A percentile compares a stretch with the other conserved stretches of the same genome.
Evolutionary conservation across 1,140 invertebrate species (phyloP).

Genomic region (Apocrypta bakeri): DNA sequence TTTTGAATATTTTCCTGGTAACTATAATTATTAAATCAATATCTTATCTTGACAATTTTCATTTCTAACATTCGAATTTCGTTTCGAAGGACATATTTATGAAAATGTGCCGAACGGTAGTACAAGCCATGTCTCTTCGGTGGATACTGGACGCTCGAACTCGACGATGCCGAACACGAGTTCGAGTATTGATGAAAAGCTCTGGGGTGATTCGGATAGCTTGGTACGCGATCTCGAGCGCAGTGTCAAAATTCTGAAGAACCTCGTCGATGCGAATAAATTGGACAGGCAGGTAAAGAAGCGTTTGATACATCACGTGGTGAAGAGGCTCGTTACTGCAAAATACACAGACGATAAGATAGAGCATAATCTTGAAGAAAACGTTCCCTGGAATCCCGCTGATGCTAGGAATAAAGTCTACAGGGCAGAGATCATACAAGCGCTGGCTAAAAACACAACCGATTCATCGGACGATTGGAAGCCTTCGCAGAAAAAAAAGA

Average conservation of each 20-base stretch:
- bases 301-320: slow-evolving; percentile 71
- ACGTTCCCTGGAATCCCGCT: slow-evolving; percentile 70
- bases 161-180: slow-evolving; percentile 72
- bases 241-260: slow-evolving; percentile 71
- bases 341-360: slow-evolving; percentile 71
- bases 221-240: slow-evolving; percentile 70
- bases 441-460: slow-evolving; percentile 66
- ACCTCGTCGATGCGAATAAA: slow-evolving; percentile 70
- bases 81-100: slow-evolving; percentile 65
- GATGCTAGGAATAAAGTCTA: slow-evolving; percentile 69
- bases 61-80: slow-evolving; percentile 16
- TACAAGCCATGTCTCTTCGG: slow-evolving; percentile 62
- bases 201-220: slow-evolving; percentile 71
- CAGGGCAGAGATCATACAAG: slow-evolving; percentile 66
- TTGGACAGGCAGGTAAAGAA: slow-evolving; percentile 69
- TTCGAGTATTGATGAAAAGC: slow-evolving; percentile 71
- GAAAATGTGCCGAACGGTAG: slow-evolving; percentile 66
- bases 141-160: slow-evolving; percentile 65
- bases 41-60: background rate
- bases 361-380: slow-evolving; percentile 67
- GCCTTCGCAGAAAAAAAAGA: slow-evolving; percentile 56
- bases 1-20: slow-evolving; percentile 74
- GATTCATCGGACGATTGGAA: slow-evolving; percentile 70
- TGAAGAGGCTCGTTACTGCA: slow-evolving; percentile 70
- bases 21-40: slow-evolving; percentile 7